Percentiles rank a stretch among this genome's conserved stretches.
phyloP scores from a whole-genome alignment of 2,113 vertebrate species.

The Megaleporinus macrocephalus region DNA sequence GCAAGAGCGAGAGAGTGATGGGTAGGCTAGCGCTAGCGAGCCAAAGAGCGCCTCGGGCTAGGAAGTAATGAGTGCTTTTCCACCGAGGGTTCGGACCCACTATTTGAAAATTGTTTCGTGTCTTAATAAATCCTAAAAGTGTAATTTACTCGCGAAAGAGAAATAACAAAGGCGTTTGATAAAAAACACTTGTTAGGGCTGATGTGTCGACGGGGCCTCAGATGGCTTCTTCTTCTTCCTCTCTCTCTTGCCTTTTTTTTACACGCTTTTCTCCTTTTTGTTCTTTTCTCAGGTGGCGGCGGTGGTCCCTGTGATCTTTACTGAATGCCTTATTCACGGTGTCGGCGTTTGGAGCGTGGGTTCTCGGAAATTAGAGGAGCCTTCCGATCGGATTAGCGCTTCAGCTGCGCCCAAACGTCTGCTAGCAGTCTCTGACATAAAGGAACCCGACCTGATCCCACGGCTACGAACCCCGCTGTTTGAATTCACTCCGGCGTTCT shows the following conservation, averaged over 20 bases:
- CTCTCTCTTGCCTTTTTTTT: neutral
- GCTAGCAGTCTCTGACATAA: constrained; percentile 54
- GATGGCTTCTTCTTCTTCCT: constrained; percentile 61
- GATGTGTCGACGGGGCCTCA: constrained; percentile 83
- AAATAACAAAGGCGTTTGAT: constrained; percentile 93
- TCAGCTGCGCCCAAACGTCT: constrained; percentile 58
- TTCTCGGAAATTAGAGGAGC: constrained; percentile 63
- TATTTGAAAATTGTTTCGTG: constrained; percentile 96
- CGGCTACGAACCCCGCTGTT: neutral
- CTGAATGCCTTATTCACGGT: constrained; percentile 30
- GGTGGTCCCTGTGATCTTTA: constrained; percentile 36
- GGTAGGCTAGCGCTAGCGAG: constrained; percentile 80
- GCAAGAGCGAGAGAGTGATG: constrained; percentile 81
- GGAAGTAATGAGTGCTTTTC: constrained; percentile 98
- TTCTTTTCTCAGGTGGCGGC: constrained; percentile 71
- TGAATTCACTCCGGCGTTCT: neutral
- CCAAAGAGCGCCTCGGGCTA: constrained; percentile 89
- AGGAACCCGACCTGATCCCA: constrained; percentile 43
- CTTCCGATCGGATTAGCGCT: constrained; percentile 66
- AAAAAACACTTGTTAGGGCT: constrained; percentile 89
- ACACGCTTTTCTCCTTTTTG: constrained; percentile 5
- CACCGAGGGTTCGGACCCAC: constrained; percentile 89
- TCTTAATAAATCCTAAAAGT: constrained; percentile 99
- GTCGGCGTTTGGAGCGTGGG: constrained; percentile 53
- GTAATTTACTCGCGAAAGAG: constrained; percentile 92